Base-by-base conservation (phyloP, 2,888 invertebrate genomes). In the Drosophila borealis region DNA sequence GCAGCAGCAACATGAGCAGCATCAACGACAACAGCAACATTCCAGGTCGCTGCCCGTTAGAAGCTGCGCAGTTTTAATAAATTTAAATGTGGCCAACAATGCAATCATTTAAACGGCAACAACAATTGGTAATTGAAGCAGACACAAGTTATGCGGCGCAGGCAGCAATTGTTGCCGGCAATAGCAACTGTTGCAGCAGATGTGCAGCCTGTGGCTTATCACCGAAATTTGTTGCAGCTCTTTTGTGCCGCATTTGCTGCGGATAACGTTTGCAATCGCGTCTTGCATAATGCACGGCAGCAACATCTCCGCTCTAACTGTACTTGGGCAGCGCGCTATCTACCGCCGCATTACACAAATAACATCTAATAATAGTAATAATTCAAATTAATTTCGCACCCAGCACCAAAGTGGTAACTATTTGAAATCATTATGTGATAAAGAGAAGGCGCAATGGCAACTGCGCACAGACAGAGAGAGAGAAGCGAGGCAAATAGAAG, bases 391-490 rank as follows among this genome's bases (percentile, higher is more conserved):
- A 84, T 86, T 84, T 86, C 74, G 75, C 84, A 76, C 86, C 72
- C 68, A 80, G 53, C 75, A 53, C 56, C 46, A 73, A 76, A 76
- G 69, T 78, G 69, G 62, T 51, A 78, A 78, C 71, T 79, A 85
- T 85, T 85, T 73, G 71, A 86, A 83, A 86, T 80, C 83, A 83
- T 86, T 86, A 88, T 70, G 87, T 88, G 87, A 86, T 86, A 83
- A 83, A 77, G 72, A 69, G 57, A 55, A 53, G 67, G 64, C 56
- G 51, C 65, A 25, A 29, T 39, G 44, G 39, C 29, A 14, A 29
- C 34, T 21, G 54, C 34, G 8, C 29, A 29, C 29, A 29, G 29
- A 8, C 29, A 46, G 53, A 14, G 36, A 21, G 17, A 21, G 29
- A 44, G 45, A 25, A 17, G 62, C 34, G 17, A 41, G 25, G 54